Evolutionary conservation across 2,113 vertebrate genomes (phyloP).

Genomic region (Trogon surrucura): DNA sequence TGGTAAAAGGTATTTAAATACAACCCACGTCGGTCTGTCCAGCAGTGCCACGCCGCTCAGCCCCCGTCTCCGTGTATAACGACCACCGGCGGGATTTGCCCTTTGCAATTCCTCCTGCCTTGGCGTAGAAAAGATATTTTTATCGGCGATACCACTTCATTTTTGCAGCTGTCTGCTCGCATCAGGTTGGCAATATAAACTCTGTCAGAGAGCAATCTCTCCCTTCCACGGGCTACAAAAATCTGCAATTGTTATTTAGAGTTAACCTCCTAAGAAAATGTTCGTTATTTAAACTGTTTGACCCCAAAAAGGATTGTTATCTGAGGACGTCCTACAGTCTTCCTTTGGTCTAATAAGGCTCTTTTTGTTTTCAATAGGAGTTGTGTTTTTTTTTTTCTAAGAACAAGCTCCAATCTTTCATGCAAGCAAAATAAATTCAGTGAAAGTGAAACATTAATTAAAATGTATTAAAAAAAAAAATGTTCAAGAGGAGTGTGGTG

Average conservation of each 20-base stretch:
- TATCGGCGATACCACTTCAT: slow-evolving; percentile 31
- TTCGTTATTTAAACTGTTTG: background rate
- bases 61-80: background rate
- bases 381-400: background rate
- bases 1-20: background rate
- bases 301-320: background rate
- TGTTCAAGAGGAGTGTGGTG: background rate
- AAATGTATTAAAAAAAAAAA: background rate
- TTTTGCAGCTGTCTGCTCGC: slow-evolving; percentile 46
- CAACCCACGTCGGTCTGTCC: fast-evolving
- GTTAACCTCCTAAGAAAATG: slow-evolving; percentile 17
- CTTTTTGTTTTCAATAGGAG: slow-evolving; percentile 18
- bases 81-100: background rate
- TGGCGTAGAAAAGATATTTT: slow-evolving; percentile 1
- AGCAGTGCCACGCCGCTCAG: background rate
- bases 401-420: background rate
- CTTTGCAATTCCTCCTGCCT: background rate
- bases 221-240: background rate
- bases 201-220: slow-evolving; percentile 13
- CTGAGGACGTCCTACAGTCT: background rate
- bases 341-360: background rate
- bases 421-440: slow-evolving; percentile 4
- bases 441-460: slow-evolving; percentile 30
- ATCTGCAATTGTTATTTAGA: slow-evolving; percentile 15
- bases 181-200: slow-evolving; percentile 45